These are phyloP conservation scores for Geotrypetes seraphini DNA, from an alignment of 2,797 vertebrate genomes.

Conservation along the genomic window DNA sequence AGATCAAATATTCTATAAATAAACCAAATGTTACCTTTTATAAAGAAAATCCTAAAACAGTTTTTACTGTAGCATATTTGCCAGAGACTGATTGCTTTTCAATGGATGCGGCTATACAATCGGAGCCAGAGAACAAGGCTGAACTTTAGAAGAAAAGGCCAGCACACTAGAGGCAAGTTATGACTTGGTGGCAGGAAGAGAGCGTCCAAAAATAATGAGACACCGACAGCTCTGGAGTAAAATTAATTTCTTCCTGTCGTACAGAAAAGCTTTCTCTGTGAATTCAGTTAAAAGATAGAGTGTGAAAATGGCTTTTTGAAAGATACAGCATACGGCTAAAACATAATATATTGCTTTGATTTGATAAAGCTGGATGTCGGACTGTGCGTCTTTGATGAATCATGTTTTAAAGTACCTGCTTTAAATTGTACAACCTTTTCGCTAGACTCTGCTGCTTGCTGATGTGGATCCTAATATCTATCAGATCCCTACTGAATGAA, in stretches of 20 bases:
- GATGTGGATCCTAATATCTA: too few species aligned
- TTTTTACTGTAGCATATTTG: neutral
- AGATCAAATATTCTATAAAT: too few species aligned
- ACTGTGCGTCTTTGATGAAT: too few species aligned
- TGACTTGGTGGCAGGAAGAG: neutral
- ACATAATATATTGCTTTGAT: too few species aligned
- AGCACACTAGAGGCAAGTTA: neutral
- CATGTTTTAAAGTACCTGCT: too few species aligned
- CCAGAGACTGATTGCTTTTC: neutral
- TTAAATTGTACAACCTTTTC: too few species aligned
- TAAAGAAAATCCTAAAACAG: too few species aligned
- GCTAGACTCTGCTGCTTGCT: too few species aligned
- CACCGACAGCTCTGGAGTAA: neutral
- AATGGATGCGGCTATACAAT: neutral
- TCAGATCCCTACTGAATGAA: too few species aligned
- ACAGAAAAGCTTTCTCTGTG: neutral
- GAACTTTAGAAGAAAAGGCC: slow-evolving; percentile 9
- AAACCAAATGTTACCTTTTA: too few species aligned
- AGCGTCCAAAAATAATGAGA: slow-evolving; percentile 1
- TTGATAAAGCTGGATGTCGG: too few species aligned
- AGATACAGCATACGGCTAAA: neutral
- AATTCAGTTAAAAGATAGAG: slow-evolving; percentile 3
- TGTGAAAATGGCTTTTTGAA: neutral
- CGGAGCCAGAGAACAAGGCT: slow-evolving; percentile 1
- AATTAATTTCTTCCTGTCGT: neutral